Conservation (phyloP, 1,140 invertebrate genomes). For the Steinernema feltiae region DNA sequence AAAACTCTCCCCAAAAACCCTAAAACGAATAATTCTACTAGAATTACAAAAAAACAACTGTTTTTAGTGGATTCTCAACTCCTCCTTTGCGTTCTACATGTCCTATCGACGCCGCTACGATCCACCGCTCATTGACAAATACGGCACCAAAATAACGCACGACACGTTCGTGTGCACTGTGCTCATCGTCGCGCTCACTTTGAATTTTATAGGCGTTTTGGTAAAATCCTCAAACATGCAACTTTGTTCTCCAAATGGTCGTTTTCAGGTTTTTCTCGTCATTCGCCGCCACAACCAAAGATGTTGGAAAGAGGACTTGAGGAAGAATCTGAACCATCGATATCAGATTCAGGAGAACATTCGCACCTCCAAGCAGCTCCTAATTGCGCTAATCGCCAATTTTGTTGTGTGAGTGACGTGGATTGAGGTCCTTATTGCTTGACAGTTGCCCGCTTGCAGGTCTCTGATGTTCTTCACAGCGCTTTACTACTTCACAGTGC, state of each 20-base stretch:
- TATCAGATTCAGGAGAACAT: neutral
- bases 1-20: no score
- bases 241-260: neutral
- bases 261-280: neutral
- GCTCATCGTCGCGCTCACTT: neutral
- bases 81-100: no score
- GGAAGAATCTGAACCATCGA: neutral
- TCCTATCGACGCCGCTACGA: no score
- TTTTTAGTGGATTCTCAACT: no score
- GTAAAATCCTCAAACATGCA: neutral
- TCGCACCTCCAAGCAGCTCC: neutral
- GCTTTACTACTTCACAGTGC: neutral
- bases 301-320: neutral
- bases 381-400: neutral
- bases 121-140: no score
- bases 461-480: neutral
- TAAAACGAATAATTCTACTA: no score
- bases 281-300: neutral
- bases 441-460: neutral
- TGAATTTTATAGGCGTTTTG: neutral
- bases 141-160: no score
- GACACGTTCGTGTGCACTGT: no score
- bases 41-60: no score
- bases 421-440: neutral
- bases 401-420: neutral